phyloP scores from a whole-genome alignment of 2,888 invertebrate species.

The Drosophila koepferae region DNA sequence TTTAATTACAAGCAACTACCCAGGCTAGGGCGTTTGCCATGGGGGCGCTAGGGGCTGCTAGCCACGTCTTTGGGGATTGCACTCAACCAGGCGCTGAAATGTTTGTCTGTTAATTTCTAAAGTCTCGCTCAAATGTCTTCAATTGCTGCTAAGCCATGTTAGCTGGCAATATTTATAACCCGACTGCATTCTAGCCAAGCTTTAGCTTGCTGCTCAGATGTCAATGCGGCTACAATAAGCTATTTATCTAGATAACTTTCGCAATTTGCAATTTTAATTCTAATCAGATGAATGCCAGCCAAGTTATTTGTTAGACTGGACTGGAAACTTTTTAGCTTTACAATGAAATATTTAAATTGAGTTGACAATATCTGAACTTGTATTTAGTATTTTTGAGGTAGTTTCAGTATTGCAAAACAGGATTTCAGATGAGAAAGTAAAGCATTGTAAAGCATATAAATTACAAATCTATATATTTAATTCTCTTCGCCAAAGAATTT shows the following conservation, averaged over 20 bases:
- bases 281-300: neutral
- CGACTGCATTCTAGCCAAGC: conserved; percentile 21
- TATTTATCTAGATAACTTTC: conserved; percentile 3
- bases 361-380: neutral
- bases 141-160: conserved; percentile 29
- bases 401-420: neutral
- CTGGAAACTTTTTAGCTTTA: neutral
- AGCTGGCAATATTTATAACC: conserved; percentile 21
- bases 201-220: conserved; percentile 4
- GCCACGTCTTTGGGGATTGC: conserved; percentile 37
- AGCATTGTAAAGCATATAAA: too few species aligned
- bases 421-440: too few species aligned
- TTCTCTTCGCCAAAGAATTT: too few species aligned
- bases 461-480: too few species aligned
- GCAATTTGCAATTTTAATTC: conserved; percentile 11
- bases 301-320: neutral
- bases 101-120: conserved; percentile 64
- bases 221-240: conserved; percentile 16
- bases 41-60: conserved; percentile 4
- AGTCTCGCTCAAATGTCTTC: conserved; percentile 60
- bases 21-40: conserved; percentile 32
- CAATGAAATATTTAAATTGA: conserved; percentile 4
- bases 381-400: neutral
- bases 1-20: conserved; percentile 74
- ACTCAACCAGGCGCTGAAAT: conserved; percentile 54